phyloP scores from a whole-genome alignment of 2,888 invertebrate genomes.

The Andrena dorsata region DNA sequence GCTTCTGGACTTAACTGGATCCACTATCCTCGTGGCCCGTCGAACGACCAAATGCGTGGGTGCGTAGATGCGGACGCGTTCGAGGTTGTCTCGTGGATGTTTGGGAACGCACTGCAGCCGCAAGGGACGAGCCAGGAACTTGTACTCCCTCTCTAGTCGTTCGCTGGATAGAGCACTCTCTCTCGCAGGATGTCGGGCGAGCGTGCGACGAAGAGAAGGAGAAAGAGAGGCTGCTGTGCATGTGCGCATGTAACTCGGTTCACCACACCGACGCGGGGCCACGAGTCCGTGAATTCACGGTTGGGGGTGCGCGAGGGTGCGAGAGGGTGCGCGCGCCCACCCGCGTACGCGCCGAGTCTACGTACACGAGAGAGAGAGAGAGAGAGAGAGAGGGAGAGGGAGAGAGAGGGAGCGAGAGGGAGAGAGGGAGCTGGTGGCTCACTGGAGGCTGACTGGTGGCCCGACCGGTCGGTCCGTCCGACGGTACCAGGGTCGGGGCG shows the following conservation, averaged over 20 bases:
- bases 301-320: not conserved
- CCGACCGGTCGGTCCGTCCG: conserved; percentile 76
- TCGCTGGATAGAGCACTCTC: conserved; percentile 64
- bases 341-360: conserved; percentile 35
- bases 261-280: conserved; percentile 30
- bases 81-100: conserved; percentile 73
- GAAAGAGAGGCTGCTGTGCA: conserved; percentile 42
- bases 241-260: conserved; percentile 37
- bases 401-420: conserved; percentile 67
- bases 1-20: conserved; percentile 25
- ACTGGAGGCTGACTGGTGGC: conserved; percentile 79
- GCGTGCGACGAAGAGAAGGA: conserved; percentile 48
- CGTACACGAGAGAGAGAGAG: conserved; percentile 48
- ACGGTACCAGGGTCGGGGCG: conserved; percentile 76
- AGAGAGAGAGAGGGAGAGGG: conserved; percentile 66
- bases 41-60: conserved; percentile 42
- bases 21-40: conserved; percentile 57
- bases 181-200: conserved; percentile 67
- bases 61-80: conserved; percentile 57
- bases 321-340: conserved; percentile 33
- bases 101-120: conserved; percentile 74
- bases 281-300: conserved; percentile 39
- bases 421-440: conserved; percentile 71
- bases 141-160: conserved; percentile 74
- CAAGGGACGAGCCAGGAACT: conserved; percentile 73